Evolutionary conservation across 2,797 vertebrate genomes (phyloP), one percentile per base, ranked within the genome.

Genomic region (Peromyscus nudipes): DNA sequence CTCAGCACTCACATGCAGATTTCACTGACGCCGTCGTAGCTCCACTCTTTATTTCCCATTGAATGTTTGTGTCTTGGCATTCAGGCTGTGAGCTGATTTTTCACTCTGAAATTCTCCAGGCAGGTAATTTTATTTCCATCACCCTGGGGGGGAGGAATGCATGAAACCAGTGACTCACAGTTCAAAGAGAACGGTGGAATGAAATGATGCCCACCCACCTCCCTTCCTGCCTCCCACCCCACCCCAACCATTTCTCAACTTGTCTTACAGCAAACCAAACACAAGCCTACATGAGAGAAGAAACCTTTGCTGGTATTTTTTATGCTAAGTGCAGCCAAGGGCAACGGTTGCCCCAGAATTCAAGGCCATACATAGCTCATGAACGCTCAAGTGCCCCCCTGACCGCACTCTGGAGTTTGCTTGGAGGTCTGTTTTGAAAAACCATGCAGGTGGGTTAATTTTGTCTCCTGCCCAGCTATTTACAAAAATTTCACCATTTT

Each of bases 171-270:
- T 95, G 85, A 79, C 79, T 77, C 1, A 12, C 40, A 94, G 95
- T 97, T 98, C 98, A 98, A 97, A 98, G 97, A 97, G 87, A 92
- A 75, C 37, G 76, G 85, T 67, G 82, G 64, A 77, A 94, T 57
- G 86, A 97, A 97, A 97, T 96, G 79, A 57, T 43, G 92, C 92
- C 95, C 82, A 93, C 89, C 91, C 80, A 87, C 85, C 60, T 96
- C 84, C 64, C 69, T 23, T 37, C 10, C 69, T 62, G 81, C 76
- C 71, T 71, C 65, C 55, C 2, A 34, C 37, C 4, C 6, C 29
- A 52, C n/a, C 69, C 67, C 91, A 83, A n/a, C 43, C 83, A 93
- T 98, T 97, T 88, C 96, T 92, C 97, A 85, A 81, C 97, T 95
- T 97, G 92, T 98, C 67, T 64, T 91, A 92, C 57, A 80, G 49